Percentiles rank a stretch among this genome's conserved stretches.
Conservation (phyloP, 2,888 invertebrate species). For the Steinernema scapterisci region DNA sequence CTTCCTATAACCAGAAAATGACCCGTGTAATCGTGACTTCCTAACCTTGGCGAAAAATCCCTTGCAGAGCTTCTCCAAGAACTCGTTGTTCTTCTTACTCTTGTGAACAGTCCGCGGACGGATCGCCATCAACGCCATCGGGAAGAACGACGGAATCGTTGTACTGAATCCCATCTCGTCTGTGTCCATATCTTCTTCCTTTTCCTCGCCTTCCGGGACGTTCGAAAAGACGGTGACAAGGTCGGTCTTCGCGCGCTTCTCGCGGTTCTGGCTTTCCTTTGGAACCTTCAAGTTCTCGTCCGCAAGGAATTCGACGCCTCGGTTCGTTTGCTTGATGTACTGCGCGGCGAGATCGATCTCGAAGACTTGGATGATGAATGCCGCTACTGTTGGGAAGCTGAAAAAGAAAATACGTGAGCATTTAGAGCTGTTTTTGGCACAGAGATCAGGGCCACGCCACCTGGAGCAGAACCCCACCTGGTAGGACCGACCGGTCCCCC, state of each 20-base stretch:
- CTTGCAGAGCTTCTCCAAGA: background rate
- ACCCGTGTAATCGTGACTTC: no score
- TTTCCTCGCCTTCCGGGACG: background rate
- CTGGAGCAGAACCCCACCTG: no score
- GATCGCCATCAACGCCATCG: background rate
- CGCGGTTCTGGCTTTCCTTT: background rate
- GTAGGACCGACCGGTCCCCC: no score
- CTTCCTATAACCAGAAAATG: background rate
- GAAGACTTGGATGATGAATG: background rate
- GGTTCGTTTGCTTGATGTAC: background rate
- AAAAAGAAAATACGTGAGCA: no score
- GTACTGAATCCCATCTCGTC: background rate
- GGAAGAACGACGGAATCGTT: background rate
- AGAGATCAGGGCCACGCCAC: no score
- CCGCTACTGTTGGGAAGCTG: background rate
- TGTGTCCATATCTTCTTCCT: background rate
- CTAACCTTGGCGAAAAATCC: background rate
- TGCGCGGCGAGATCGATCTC: slow-evolving; percentile 21
- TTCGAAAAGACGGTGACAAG: background rate
- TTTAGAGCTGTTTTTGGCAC: no score
- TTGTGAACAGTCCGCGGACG: background rate
- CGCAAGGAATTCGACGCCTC: no score
- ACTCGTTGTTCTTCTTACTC: background rate
- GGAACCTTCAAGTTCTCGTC: background rate
- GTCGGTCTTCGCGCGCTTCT: background rate